Evolutionary conservation across 2,888 invertebrate species (phyloP), one percentile per base, ranked within the genome.

Genomic region (Eremobia ochroleuca): DNA sequence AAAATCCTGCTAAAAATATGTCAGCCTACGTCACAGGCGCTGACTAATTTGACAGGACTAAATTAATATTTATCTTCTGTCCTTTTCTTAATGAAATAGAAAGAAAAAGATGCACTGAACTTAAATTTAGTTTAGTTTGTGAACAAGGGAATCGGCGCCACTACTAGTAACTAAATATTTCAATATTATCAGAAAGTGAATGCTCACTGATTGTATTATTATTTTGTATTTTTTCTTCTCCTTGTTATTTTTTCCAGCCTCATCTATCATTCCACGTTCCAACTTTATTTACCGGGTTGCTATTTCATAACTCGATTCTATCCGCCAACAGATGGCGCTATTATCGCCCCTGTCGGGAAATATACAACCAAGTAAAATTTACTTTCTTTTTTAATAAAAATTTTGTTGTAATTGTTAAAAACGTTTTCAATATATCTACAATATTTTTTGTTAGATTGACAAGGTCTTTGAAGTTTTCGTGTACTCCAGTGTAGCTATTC

Each of bases 401-500:
- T 25, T 4, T 4, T 34, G 0, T 5, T 0, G 0, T 0, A 18
- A 18, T n/a, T 1, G 0, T 49, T 11, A 8, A 11, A 73, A 21
- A 3, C 18, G 0, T 31, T 55, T 37, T 40, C 0, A 18, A 8
- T 28, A 6, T 31, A 31, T 37, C 4, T 9, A 1, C 4, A 0
- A 37, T 18, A 31, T 37, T 13, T 1, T 13, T 11, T 28, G 0
- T 6, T 0, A 0, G 6, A 0, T 11, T 18, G 28, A 37, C 0
- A 11, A 40, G 1, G 6, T 4, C 9, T 4, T 18, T 13, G 0
- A 46, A 43, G 5, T 11, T n/a, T 18, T n/a, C 2, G 2, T 37
- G 15, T 6, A 28, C 15, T 37, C 9, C 25, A 18, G n/a, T 72
- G 1, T 13, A 3, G 43, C 90, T 85, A 88, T 76, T 87, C 74